Base-by-base conservation (phyloP, 1,140 invertebrate genomes). In the Drosophila orosa region DNA sequence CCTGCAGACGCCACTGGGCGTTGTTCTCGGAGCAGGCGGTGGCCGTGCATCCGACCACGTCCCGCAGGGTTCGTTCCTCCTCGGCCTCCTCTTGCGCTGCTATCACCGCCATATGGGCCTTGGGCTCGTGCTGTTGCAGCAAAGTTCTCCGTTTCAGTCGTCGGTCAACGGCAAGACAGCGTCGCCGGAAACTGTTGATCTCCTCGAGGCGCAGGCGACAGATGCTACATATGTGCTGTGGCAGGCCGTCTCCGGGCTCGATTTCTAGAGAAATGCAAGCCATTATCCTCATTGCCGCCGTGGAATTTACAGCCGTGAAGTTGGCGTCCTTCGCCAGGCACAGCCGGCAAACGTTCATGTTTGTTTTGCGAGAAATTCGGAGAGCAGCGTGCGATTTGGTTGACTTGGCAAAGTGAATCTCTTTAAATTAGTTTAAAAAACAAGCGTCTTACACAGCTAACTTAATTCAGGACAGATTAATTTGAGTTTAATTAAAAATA, bases 171-270 rank as follows among this genome's bases (percentile, higher is more conserved):
- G 44, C 77, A 2, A 72, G 66, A 33, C 84, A 89, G 0, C 80
- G 77, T 37, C 66, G 73, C 0, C 84, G 84, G 44, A 80, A 89
- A 39, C 63, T 40, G 27, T 89, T 37, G 9, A 68, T 78, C 19
- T 89, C 84, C 52, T 89, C 84, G 9, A 89, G 45, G 5, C 66
- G 80, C 22, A 89, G 25, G 0, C 84, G 80, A 3, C 84, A 89
- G 1, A 31, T 17, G 5, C 35, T 0, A 22, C 84, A 89, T 12
- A 89, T 89, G 5, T 47, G 8, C 17, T 90, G 77, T 0, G 84
- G 73, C 1, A 89, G 56, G 0, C 63, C 78, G n/a, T 89, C 84
- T 2, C 60, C 60, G 2, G 61, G 24, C 7, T 89, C 73, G 5
- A 90, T 35, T 29, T 89, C 84, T 1, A 89, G 40, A 1, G 85